Evolutionary conservation across 2,797 vertebrate genomes (phyloP).

Genomic region (Brachyrhaphis roseni): DNA sequence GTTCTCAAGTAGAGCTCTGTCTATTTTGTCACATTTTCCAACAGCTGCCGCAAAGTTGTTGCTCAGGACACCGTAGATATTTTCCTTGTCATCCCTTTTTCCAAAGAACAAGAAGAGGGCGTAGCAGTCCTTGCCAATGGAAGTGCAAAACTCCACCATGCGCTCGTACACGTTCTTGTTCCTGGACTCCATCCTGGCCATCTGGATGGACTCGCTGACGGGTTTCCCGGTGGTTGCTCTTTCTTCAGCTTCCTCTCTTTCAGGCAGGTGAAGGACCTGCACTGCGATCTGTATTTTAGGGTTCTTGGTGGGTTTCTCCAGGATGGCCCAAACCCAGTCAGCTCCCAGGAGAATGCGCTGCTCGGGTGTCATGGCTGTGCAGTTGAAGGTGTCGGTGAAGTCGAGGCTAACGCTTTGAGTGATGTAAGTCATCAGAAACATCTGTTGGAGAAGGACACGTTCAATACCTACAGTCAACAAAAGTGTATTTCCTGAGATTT

Average conservation of each 20-base stretch:
- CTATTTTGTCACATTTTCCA: conserved; percentile 70
- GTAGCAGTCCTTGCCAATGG: conserved; percentile 80
- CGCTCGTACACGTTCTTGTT: conserved; percentile 65
- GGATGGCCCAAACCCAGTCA: conserved; percentile 82
- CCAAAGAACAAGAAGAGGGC: conserved; percentile 82
- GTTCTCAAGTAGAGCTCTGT: conserved; percentile 73
- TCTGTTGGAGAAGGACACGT: conserved; percentile 36
- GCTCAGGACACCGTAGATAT: conserved; percentile 80
- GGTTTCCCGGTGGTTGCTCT: not conserved
- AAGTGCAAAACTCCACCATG: conserved; percentile 80
- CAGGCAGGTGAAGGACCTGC: conserved; percentile 69
- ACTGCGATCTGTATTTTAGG: conserved; percentile 78
- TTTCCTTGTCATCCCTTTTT: conserved; percentile 61
- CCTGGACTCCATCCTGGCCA: conserved; percentile 65
- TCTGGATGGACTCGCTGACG: conserved; percentile 62
- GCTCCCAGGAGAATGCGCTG: conserved; percentile 80
- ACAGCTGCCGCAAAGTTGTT: conserved; percentile 77
- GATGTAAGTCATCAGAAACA: conserved; percentile 84
- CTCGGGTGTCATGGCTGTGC: conserved; percentile 76
- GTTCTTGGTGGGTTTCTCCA: conserved; percentile 74
- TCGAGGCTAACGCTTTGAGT: conserved; percentile 67
- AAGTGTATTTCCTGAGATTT: not conserved
- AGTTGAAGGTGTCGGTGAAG: conserved; percentile 73
- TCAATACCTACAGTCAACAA: not conserved
- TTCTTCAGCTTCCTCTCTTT: conserved; percentile 32